Percentiles rank a stretch among this genome's conserved stretches.
These are phyloP conservation scores for Aphodius granarius DNA, from an alignment of 2,888 invertebrate species.

Conservation along the genomic window DNA sequence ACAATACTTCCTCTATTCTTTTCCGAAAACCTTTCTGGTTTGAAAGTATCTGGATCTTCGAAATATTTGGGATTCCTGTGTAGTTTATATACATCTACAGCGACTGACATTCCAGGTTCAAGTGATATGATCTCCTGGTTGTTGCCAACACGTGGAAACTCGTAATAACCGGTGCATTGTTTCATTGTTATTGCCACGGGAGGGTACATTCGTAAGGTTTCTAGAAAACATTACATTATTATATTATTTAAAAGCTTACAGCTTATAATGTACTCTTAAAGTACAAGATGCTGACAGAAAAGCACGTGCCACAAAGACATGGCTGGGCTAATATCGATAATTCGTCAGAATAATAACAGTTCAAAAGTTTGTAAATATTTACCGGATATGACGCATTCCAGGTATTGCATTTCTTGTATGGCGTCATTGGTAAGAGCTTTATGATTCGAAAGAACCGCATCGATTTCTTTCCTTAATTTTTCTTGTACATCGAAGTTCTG, in stretches of 20 bases:
- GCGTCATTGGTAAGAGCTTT: conserved; percentile 50
- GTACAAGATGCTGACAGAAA: too few species aligned
- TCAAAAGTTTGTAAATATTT: conserved; percentile 17
- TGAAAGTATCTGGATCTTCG: conserved; percentile 4
- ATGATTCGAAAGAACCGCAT: conserved; percentile 39
- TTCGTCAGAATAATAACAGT: too few species aligned
- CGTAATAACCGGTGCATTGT: conserved; percentile 38
- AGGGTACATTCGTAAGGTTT: conserved; percentile 34
- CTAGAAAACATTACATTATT: conserved; percentile 30
- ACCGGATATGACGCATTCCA: conserved; percentile 53
- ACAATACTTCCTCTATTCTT: conserved; percentile 21
- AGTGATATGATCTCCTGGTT: conserved; percentile 34
- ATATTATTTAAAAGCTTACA: too few species aligned
- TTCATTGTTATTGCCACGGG: conserved; percentile 31
- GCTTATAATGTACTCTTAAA: too few species aligned
- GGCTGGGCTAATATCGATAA: too few species aligned
- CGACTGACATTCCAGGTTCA: conserved; percentile 40
- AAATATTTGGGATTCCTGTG: conserved; percentile 15
- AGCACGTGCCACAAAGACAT: too few species aligned
- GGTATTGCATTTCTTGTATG: conserved; percentile 52
- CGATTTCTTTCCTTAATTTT: conserved; percentile 50
- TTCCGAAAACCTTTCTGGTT: conserved; percentile 12
- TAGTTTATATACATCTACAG: not conserved
- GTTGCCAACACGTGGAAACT: conserved; percentile 32
- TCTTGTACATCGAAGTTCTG: conserved; percentile 50